A percentile compares a stretch with the other conserved stretches of the same genome.
Conservation (phyloP, 2,113 vertebrate genomes). For the Mesitornis unicolor region DNA sequence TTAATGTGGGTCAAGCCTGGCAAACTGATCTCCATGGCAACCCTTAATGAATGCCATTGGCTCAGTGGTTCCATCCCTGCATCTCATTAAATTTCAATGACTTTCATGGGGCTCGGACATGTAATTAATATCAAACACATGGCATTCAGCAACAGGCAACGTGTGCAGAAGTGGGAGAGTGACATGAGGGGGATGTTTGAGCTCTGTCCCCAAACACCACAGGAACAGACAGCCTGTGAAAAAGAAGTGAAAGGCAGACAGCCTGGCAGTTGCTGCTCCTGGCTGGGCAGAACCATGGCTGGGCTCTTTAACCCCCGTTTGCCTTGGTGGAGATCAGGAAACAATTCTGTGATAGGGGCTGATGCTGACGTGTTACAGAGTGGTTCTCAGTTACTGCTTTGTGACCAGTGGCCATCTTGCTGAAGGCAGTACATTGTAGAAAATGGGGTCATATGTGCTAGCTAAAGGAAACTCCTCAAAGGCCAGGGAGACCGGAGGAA, state of each 20-base stretch:
- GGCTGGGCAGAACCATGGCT: fast-evolving
- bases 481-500: not conserved
- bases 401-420: not conserved
- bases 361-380: not conserved
- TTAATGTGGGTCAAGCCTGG: conserved; percentile 73
- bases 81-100: conserved; percentile 76
- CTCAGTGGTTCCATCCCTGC: conserved; percentile 65
- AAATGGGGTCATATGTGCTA: not conserved
- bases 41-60: conserved; percentile 72
- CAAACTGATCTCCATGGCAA: conserved; percentile 71
- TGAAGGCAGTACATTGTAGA: not conserved
- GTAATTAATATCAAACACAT: conserved; percentile 75
- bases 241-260: not conserved
- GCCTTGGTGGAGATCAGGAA: not conserved
- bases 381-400: not conserved
- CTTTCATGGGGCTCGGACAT: conserved; percentile 64
- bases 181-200: not conserved
- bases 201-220: not conserved
- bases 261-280: not conserved
- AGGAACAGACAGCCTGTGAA: not conserved
- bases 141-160: conserved; percentile 56
- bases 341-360: not conserved
- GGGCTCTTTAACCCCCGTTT: not conserved
- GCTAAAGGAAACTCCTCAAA: not conserved
- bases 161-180: not conserved